Conservation (phyloP, 2,113 vertebrate species). For the Oriolus oriolus region DNA sequence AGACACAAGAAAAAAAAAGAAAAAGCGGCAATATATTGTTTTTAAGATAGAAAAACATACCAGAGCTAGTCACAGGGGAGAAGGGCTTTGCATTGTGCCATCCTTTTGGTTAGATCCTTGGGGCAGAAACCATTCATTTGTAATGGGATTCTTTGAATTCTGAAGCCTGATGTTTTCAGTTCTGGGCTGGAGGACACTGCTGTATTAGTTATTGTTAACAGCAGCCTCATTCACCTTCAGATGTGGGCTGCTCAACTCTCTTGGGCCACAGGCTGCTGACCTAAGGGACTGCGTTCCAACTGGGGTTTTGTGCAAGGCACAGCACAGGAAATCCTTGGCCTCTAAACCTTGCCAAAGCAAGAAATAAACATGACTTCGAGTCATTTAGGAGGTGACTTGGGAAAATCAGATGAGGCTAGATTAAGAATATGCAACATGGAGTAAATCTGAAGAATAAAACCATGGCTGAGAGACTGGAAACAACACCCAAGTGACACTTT, state of each 20-base stretch:
- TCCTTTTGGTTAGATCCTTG: neutral
- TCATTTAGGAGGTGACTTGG: neutral
- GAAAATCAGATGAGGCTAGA: neutral
- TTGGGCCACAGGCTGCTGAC: neutral
- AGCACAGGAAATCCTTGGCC: neutral
- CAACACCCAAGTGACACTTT: neutral
- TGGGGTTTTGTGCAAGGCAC: neutral
- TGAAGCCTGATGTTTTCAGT: conserved; percentile 8
- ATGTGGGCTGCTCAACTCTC: neutral
- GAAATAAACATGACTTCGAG: neutral
- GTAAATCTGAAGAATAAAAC: neutral
- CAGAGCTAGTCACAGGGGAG: conserved; percentile 25
- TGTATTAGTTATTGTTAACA: neutral
- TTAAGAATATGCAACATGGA: neutral
- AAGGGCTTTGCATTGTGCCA: neutral
- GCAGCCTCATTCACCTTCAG: conserved; percentile 14
- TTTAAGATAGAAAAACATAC: conserved; percentile 30
- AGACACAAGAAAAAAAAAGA: neutral
- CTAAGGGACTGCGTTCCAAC: neutral
- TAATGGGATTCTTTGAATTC: conserved; percentile 18
- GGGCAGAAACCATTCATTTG: conserved; percentile 16
- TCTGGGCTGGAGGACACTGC: neutral
- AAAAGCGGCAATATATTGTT: neutral
- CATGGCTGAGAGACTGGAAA: neutral
- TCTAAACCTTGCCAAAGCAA: neutral